Conservation (phyloP, 2,113 vertebrate species). For the Oreochromis niloticus region DNA sequence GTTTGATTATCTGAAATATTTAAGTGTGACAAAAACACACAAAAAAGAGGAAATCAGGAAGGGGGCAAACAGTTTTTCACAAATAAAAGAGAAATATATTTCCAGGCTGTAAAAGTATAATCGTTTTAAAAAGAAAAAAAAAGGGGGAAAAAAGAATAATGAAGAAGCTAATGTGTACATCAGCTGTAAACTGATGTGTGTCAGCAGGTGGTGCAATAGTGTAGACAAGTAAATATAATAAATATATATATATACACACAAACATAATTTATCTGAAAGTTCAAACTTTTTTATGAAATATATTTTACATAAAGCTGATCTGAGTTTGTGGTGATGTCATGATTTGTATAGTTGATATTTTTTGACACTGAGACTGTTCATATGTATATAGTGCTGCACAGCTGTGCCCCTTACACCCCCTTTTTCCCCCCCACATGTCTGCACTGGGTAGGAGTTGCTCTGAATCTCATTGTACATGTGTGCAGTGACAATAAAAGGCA, state of each 20-base stretch:
- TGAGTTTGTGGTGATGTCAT: background rate
- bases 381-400: background rate
- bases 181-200: background rate
- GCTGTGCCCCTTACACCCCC: background rate
- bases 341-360: accelerated
- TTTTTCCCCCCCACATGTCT: too few relatives aligned
- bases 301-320: background rate
- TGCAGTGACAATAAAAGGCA: too few relatives aligned
- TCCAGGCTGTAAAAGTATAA: background rate
- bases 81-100: background rate
- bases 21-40: background rate
- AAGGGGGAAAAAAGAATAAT: background rate
- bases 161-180: background rate
- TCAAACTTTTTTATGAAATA: background rate
- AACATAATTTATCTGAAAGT: background rate
- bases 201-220: conserved; percentile 42
- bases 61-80: background rate
- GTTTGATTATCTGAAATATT: background rate
- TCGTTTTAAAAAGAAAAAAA: background rate
- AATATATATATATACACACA: background rate
- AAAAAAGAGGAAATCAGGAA: background rate
- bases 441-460: too few relatives aligned
- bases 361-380: background rate
- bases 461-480: too few relatives aligned
- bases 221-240: background rate